Conservation (phyloP, 2,113 vertebrate genomes). For the Xenopus borealis region DNA sequence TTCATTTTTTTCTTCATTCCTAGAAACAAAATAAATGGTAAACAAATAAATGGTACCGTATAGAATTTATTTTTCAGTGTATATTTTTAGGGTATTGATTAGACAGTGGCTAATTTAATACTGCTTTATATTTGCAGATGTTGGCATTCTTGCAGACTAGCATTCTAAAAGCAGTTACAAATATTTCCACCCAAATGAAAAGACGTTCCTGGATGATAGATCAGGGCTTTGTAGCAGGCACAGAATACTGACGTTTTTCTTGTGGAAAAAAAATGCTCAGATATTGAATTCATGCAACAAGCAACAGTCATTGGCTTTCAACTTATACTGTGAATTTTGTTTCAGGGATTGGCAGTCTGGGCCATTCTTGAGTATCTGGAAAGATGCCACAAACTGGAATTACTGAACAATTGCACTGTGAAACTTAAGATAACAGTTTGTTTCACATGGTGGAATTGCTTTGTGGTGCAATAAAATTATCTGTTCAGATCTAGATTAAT, state of each 20-base stretch:
- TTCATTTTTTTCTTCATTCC: too few relatives aligned
- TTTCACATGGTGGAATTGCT: conserved; percentile 83
- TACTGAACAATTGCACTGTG: conserved; percentile 89
- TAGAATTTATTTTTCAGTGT: too few relatives aligned
- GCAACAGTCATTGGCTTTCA: conserved; percentile 60
- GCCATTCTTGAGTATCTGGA: conserved; percentile 75
- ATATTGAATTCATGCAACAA: conserved; percentile 47
- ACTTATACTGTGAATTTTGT: conserved; percentile 58
- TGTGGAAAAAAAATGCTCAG: conserved; percentile 43
- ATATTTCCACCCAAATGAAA: conserved; percentile 49
- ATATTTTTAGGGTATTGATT: too few relatives aligned
- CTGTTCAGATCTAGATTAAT: conserved; percentile 75
- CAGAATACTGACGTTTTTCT: conserved; percentile 51
- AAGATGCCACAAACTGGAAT: conserved; percentile 85
- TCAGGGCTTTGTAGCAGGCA: conserved; percentile 32
- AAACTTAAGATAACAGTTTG: conserved; percentile 88
- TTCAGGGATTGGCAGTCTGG: conserved; percentile 62
- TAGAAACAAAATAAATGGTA: too few relatives aligned
- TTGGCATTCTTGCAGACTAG: too few relatives aligned
- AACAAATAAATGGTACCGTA: too few relatives aligned
- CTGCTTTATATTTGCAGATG: too few relatives aligned
- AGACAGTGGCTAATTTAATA: too few relatives aligned
- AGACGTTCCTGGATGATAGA: conserved; percentile 58
- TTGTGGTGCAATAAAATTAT: conserved; percentile 80
- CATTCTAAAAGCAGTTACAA: too few relatives aligned